Percentiles rank a stretch among this genome's conserved stretches.
Evolutionary conservation across 2,113 vertebrate species (phyloP).

Genomic region (Merops nubicus): DNA sequence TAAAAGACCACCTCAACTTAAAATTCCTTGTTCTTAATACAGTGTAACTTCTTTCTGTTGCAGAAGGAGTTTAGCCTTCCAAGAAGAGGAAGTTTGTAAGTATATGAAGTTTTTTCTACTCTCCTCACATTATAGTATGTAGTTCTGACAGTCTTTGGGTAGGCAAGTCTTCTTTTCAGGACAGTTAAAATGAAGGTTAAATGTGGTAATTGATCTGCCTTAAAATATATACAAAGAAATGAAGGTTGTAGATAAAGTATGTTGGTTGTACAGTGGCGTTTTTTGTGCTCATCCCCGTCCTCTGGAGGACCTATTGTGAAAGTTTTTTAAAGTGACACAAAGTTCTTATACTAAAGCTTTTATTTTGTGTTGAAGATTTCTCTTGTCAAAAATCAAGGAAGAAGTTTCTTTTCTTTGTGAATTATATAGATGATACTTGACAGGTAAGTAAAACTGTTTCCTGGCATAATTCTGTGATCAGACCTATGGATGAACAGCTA

Average conservation of each 20-base stretch:
- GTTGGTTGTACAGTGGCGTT: neutral
- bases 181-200: neutral
- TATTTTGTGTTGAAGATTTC: neutral
- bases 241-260: neutral
- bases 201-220: neutral
- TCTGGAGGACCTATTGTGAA: neutral
- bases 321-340: neutral
- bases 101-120: conserved; percentile 64
- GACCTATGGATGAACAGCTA: neutral
- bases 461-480: neutral
- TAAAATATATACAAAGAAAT: neutral
- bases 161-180: neutral
- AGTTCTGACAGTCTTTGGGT: neutral
- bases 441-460: neutral
- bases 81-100: conserved; percentile 97
- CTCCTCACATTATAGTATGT: neutral
- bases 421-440: neutral
- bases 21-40: conserved; percentile 10
- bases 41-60: conserved; percentile 62
- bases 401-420: neutral
- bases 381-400: neutral
- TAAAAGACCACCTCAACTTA: neutral
- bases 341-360: neutral
- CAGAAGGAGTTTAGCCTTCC: conserved; percentile 99
- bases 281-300: neutral